These are phyloP conservation scores for Samia ricini DNA, from an alignment of 1,140 invertebrate species.

Conservation along the genomic window DNA sequence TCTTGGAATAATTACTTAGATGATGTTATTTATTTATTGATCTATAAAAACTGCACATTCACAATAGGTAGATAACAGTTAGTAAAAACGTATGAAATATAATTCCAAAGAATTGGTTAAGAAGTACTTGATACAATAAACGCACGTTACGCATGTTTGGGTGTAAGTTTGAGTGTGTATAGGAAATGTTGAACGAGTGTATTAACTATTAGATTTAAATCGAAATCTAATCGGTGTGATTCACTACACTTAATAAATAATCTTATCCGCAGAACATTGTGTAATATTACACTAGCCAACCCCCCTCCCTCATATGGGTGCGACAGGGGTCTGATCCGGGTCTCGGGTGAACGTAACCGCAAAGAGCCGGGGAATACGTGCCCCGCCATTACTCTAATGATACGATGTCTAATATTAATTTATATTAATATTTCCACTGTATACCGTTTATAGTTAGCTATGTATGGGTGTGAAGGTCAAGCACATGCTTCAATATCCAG, in stretches of 20 bases:
- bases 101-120: too few species aligned
- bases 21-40: too few species aligned
- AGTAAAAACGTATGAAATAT: too few species aligned
- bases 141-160: too few species aligned
- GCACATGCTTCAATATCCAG: too few species aligned
- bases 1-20: too few species aligned
- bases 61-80: too few species aligned
- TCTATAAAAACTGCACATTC: too few species aligned
- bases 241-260: conserved; percentile 8
- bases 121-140: too few species aligned
- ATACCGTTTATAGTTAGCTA: not conserved
- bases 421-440: not conserved
- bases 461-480: not conserved
- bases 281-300: conserved; percentile 6
- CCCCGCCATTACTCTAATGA: not conserved
- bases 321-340: conserved; percentile 26
- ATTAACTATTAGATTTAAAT: not conserved
- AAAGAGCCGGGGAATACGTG: not conserved
- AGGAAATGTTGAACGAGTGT: too few species aligned
- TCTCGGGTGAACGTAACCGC: not conserved
- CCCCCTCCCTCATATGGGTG: conserved; percentile 11
- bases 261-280: not conserved
- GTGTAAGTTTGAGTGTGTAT: too few species aligned
- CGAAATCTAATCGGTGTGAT: not conserved
- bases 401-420: not conserved